Conservation (phyloP, 2,888 invertebrate genomes). For the Palloptera scutellata region DNA sequence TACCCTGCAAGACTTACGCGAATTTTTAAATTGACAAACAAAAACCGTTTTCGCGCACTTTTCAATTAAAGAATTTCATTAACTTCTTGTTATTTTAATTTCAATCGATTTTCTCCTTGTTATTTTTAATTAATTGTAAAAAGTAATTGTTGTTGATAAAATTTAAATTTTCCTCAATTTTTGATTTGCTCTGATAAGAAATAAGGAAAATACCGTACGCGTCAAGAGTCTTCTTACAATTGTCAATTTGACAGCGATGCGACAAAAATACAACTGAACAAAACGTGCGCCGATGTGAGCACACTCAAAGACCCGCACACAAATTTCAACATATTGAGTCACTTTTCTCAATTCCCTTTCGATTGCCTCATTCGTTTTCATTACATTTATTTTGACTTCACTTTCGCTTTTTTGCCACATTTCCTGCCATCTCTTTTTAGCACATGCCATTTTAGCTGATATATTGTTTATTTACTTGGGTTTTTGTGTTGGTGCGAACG, state of each 20-base stretch:
- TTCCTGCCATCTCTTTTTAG: background rate
- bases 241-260: conserved; percentile 40
- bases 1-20: conserved; percentile 2
- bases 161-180: conserved; percentile 30
- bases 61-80: conserved; percentile 29
- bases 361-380: conserved; percentile 1
- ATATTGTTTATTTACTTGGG: too few relatives aligned
- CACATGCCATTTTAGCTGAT: too few relatives aligned
- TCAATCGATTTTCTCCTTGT: conserved; percentile 23
- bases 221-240: conserved; percentile 24
- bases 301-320: conserved; percentile 10
- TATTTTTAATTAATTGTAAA: conserved; percentile 9
- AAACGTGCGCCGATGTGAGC: conserved; percentile 7
- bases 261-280: conserved; percentile 46
- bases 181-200: too few relatives aligned
- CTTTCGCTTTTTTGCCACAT: conserved; percentile 27
- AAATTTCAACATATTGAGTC: conserved; percentile 21
- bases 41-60: conserved; percentile 17
- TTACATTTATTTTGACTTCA: conserved; percentile 36
- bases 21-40: background rate
- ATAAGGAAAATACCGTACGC: too few relatives aligned
- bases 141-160: conserved; percentile 7
- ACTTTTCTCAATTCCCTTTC: background rate
- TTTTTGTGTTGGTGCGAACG: too few relatives aligned
- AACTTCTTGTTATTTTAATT: conserved; percentile 31